Conservation (phyloP, 2,888 invertebrate genomes). For the Vesta saturnalis region DNA sequence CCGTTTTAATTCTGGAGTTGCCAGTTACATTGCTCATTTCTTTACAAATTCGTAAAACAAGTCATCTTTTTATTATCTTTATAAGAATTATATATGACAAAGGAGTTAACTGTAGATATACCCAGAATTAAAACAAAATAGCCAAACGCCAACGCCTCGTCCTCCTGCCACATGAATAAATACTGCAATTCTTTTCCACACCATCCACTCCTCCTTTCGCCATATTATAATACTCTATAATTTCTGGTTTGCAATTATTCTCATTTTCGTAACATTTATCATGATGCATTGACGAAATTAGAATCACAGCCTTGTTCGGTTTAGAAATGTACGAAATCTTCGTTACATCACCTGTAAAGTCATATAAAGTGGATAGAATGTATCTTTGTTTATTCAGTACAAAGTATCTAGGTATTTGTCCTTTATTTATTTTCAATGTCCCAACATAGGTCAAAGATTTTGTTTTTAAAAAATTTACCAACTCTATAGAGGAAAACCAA, state of each 20-base stretch:
- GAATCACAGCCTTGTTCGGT: conserved; percentile 11
- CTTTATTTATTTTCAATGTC: conserved; percentile 35
- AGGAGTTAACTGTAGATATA: background rate
- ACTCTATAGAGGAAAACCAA: conserved; percentile 43
- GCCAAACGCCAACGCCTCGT: background rate
- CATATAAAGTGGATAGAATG: background rate
- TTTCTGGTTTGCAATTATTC: background rate
- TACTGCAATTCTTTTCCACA: background rate
- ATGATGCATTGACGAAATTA: conserved; percentile 16
- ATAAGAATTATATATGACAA: background rate
- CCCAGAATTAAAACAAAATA: background rate
- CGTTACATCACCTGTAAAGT: background rate
- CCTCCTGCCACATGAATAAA: background rate
- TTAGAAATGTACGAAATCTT: too few relatives aligned
- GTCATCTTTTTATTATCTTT: too few relatives aligned
- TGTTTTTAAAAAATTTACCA: conserved; percentile 34
- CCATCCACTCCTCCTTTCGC: background rate
- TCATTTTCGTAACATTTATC: background rate
- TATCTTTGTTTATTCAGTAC: conserved; percentile 21
- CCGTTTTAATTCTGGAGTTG: too few relatives aligned
- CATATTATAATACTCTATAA: background rate
- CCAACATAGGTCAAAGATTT: conserved; percentile 42
- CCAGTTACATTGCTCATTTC: too few relatives aligned
- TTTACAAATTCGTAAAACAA: too few relatives aligned
- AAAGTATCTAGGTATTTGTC: conserved; percentile 39